Evolutionary conservation across 1,140 invertebrate species (phyloP).

Genomic region (Agrypnia vestita): DNA sequence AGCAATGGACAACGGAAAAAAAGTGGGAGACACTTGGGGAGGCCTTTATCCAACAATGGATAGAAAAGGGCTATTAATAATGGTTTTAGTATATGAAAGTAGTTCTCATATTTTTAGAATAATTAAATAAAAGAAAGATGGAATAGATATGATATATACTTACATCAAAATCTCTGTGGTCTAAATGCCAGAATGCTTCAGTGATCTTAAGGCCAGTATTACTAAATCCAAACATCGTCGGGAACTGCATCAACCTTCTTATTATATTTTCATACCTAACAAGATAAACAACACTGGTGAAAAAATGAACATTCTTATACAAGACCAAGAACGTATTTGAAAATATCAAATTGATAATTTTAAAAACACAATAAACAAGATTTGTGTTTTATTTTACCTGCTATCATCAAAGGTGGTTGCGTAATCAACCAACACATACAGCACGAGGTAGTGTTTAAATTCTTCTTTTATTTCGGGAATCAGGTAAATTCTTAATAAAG

Average conservation of each 20-base stretch:
- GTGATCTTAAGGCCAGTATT: constrained; percentile 82
- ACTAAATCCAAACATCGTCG: constrained; percentile 81
- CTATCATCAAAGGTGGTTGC: constrained; percentile 75
- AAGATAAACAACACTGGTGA: constrained; percentile 4
- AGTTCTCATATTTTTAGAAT: too few species aligned
- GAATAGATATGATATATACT: constrained; percentile 56
- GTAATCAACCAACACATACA: constrained; percentile 89
- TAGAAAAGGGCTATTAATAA: too few species aligned
- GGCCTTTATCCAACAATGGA: too few species aligned
- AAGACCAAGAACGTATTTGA: not conserved
- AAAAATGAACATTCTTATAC: not conserved
- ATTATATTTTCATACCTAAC: constrained; percentile 72
- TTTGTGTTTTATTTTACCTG: constrained; percentile 62
- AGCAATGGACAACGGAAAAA: too few species aligned
- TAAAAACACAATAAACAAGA: constrained; percentile 18
- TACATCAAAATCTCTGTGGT: constrained; percentile 83
- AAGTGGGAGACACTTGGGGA: too few species aligned
- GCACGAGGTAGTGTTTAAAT: constrained; percentile 84
- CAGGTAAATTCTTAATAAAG: constrained; percentile 83
- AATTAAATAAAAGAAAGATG: not conserved
- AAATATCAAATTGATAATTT: not conserved
- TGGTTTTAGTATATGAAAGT: too few species aligned
- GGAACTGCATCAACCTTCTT: constrained; percentile 82
- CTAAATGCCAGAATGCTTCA: constrained; percentile 89
- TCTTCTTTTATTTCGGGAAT: constrained; percentile 76